Evolutionary conservation across 2,797 vertebrate species (phyloP), one percentile per base, ranked within the genome.

Genomic region (Apogon hyalosoma): DNA sequence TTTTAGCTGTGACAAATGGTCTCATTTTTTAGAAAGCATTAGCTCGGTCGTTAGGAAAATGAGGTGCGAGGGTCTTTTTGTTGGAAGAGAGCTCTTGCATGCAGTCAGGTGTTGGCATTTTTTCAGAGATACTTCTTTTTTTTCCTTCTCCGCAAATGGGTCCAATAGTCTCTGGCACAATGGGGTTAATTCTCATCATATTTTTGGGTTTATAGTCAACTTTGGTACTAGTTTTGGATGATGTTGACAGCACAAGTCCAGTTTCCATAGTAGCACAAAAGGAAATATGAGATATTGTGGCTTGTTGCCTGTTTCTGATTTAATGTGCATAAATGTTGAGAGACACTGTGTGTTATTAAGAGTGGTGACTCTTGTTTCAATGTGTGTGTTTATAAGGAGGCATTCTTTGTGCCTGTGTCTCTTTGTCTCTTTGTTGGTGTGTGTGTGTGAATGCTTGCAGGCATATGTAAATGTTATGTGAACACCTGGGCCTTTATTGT

Each of bases 1-100:
- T 80, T 80, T 69, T 42, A 83, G 64, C 76, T 19, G 52, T 89
- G 80, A 85, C 70, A 66, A 86, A 90, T 70, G 58, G 53, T 62
- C 48, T 71, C 4, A 42, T 74, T 85, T 84, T 63, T 60, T 28
- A 57, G 65, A 80, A 84, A 70, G 63, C 61, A 69, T 77, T 74
- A 76, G 61, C 62, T 76, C 57, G 18, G 60, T 65, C 54, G 16
- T 86, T 82, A 82, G 73, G 47, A 79, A 75, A 72, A 63, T 59
- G 67, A 80, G 56, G 77, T 49, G 50, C 56, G 54, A 76, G 52
- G 55, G 57, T 7, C 40, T 36, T 76, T 76, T 69, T 77, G 55
- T 69, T 19, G 1, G 36, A 12, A 36, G 24, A 59, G 58, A 63
- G 42, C 58, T 71, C 54, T 47, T 52, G 41, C 57, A 2, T 51